Conservation (phyloP, 2,797 vertebrate genomes). For the Discoglossus pictus region DNA sequence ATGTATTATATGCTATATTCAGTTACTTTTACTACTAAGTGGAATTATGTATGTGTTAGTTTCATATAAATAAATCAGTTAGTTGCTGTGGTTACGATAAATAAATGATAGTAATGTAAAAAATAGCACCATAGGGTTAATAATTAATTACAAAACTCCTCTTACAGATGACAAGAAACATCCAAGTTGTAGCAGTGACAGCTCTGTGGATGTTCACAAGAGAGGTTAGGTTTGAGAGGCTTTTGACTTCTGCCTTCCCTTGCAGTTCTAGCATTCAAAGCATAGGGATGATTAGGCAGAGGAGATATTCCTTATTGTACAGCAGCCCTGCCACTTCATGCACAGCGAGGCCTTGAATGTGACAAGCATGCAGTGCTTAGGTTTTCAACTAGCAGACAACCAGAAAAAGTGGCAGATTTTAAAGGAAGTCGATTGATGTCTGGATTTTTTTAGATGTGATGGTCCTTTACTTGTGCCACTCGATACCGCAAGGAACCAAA, state of each 20-base stretch:
- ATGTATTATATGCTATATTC: too few species aligned
- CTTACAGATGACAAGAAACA: slow-evolving; percentile 31
- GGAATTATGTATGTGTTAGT: too few species aligned
- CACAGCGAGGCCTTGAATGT: slow-evolving; percentile 21
- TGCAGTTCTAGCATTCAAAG: slow-evolving; percentile 21
- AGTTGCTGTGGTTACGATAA: background rate
- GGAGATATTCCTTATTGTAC: slow-evolving; percentile 16
- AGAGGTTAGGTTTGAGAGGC: slow-evolving; percentile 11
- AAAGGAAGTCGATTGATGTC: background rate
- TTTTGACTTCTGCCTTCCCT: slow-evolving; percentile 28
- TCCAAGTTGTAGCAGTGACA: slow-evolving; percentile 32
- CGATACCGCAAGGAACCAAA: background rate
- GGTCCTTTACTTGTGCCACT: background rate
- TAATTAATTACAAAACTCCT: slow-evolving; percentile 41
- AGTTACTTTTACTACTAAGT: too few species aligned
- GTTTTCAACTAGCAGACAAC: background rate
- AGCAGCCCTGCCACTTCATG: slow-evolving; percentile 23
- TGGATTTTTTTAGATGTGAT: background rate
- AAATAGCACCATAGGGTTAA: slow-evolving; percentile 22
- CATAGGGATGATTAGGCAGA: slow-evolving; percentile 13
- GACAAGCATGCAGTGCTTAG: slow-evolving; percentile 10
- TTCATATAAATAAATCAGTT: too few species aligned
- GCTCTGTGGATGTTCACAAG: slow-evolving; percentile 18
- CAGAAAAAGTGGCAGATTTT: background rate
- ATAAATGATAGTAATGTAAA: slow-evolving; percentile 32